A percentile compares a stretch with the other conserved stretches of the same genome.
Conservation (phyloP, 2,888 invertebrate genomes). For the Noctua janthina region DNA sequence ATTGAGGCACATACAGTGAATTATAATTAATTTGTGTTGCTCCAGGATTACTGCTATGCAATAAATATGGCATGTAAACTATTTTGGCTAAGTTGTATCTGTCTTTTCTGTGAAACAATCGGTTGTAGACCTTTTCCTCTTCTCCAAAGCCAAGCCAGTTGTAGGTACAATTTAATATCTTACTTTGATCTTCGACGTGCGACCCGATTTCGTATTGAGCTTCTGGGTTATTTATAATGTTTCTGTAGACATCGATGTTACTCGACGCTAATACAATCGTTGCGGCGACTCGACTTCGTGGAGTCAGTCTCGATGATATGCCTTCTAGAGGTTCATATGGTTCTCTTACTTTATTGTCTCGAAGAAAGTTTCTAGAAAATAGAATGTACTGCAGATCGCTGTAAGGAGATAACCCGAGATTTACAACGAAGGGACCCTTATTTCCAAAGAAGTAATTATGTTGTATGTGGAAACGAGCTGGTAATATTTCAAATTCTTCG, state of each 20-base stretch:
- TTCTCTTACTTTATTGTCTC: conserved; percentile 96
- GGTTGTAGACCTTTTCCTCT: conserved; percentile 93
- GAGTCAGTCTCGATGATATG: conserved; percentile 93
- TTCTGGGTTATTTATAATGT: conserved; percentile 97
- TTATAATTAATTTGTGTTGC: conserved; percentile 95
- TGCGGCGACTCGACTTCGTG: conserved; percentile 97
- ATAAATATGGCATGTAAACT: conserved; percentile 96
- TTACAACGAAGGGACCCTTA: conserved; percentile 96
- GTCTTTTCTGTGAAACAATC: conserved; percentile 96
- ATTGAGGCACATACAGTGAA: conserved; percentile 94
- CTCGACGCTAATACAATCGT: conserved; percentile 97
- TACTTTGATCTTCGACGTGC: conserved; percentile 98
- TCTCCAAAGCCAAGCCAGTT: conserved; percentile 97
- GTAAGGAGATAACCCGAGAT: conserved; percentile 96
- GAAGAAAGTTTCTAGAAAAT: conserved; percentile 96
- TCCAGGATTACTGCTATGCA: conserved; percentile 97
- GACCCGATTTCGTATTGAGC: conserved; percentile 98
- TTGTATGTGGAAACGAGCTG: conserved; percentile 93
- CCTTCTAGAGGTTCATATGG: conserved; percentile 94
- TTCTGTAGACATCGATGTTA: conserved; percentile 96
- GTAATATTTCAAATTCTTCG: conserved; percentile 95
- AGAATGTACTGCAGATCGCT: conserved; percentile 94
- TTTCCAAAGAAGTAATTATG: conserved; percentile 98
- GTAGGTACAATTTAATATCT: conserved; percentile 97
- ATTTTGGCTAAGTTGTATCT: conserved; percentile 98